Base-by-base conservation (phyloP, 2,797 vertebrate genomes). In the Poeciliopsis infans region DNA sequence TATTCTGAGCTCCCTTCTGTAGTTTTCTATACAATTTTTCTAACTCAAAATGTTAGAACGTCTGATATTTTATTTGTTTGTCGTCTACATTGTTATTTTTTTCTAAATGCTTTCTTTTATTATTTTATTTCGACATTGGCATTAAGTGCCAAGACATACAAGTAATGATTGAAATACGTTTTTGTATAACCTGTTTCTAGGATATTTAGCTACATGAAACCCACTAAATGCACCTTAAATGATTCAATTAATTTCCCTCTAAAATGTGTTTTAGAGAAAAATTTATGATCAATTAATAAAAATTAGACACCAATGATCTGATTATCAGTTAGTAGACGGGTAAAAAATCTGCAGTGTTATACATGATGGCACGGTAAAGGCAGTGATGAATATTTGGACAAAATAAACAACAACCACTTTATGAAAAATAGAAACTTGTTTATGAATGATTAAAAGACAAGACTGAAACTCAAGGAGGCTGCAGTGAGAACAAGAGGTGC, bases 21-120 rank as follows among this genome's bases (percentile, higher is more conserved):
- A 45, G 23, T 70, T 23, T 81, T 74, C 15, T 75, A 20, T 49
- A 49, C 36, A 59, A 33, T 76, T 25, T 61, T 61, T 39, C 39
- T 6, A 28, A 51, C 41, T 86, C 41, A 61, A 61, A 77, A 72
- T 57, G 28, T 61, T 31, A 59, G 33, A 53, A 18, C 0, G 2
- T 43, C 18, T 66, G 6, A 11, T 36, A 49, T 69, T 23, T 57
- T 16, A 7, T 53, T 71, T 68, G 33, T 57, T 68, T 25, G 8
- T 36, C 36, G 41, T 77, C n/a, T 41, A 25, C 5, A 10, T 77
- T 39, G 20, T 61, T 53, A 25, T 53, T 53, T 72, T 53, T 43
- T 36, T 23, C 28, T 39, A 45, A 25, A 64, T 76, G 55, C 57
- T 53, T 28, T 20, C 31, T 51, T 8, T 55, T 39, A 47, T 39